Base-by-base conservation (phyloP, 2,888 invertebrate species). In the Steinernema carpocapsae region DNA sequence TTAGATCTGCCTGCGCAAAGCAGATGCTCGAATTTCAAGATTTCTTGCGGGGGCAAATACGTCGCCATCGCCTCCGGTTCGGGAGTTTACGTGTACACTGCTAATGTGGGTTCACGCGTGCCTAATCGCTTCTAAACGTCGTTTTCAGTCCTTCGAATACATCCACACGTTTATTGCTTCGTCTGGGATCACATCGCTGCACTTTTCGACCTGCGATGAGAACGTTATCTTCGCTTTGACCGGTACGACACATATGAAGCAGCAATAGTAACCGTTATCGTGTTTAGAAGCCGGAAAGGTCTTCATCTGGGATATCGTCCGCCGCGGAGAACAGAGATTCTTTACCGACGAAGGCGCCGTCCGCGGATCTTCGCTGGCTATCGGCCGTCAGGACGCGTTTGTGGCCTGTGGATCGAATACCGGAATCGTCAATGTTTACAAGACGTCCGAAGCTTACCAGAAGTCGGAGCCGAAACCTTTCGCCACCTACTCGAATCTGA, bases 381-480 rank as follows among this genome's bases (percentile, higher is more conserved):
- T 70, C 7, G 73, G 74, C 64, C 26, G 26, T 7, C 79, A 76
- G 48, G 80, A 74, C n/a, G 80, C 83, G 42, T 80, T 80, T 59
- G 37, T 64, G 64, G 10, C 24, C 19, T 71, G 78, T 19, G 29
- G 64, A 64, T 79, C 82, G 10, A 82, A 74, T 52, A 80, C 82
- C 14, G 80, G 82, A 7, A 75, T 80, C 26, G 77, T 80, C 12
- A 80, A 80, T 48, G 80, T 80, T 4, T 80, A 80, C 74, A 74
- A 79, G 4, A 46, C 71, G 43, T 17, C 17, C 32, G 64, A 64
- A 32, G 64, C 64, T 17, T 64, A 32, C 32, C 26, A 17, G 32
- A 32, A 1, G 32, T 29, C 17, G 1, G 7, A 17, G 17, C 46
- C 74, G 26, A 80, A 80, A 42, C 76, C 76, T 0, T 48, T 79